Evolutionary conservation across 2,888 invertebrate genomes (phyloP), one percentile per base, ranked within the genome.

Genomic region (Ochropleura plecta): DNA sequence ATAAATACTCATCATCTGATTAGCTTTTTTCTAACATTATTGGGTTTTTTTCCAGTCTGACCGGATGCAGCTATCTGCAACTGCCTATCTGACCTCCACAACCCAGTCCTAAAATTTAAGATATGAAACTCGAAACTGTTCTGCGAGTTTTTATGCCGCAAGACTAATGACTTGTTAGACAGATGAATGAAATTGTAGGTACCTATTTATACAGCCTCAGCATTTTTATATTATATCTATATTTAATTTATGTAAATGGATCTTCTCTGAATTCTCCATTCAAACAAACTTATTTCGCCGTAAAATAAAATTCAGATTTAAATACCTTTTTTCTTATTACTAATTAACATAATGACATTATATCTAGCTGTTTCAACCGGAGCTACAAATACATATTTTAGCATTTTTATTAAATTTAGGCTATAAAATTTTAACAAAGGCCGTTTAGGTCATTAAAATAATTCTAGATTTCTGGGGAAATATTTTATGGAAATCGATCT

Each of bases 211-310:
- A 44, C 12, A 62, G 44, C 44, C 62, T 44, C 42, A 7, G 44
- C 12, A 62, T 62, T 62, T 44, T 44, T n/a, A 62, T 44, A 49
- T 30, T 76, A 40, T 63, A 5, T n/a, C n/a, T 59, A n/a, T 14
- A 59, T n/a, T 57, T 53, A 55, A 81, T 55, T 62, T 74, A 81
- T 81, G 75, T 55, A 74, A 78, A 73, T 66, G 65, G 30, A 18
- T 40, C 42, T 44, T 60, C 46, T 80, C 12, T 30, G n/a, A 16
- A 30, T 30, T 30, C 30, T 30, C 30, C 30, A 3, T 30, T 59
- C 30, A 51, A 64, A 62, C 8, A 20, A 8, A 66, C 2, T 44
- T 40, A 53, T 30, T 55, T 20, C 48, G 12, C 44, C 12, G 20
- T 65, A 44, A 55, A 65, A 74, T 44, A 55, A 44, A 65, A 49